These are phyloP conservation scores for Alviniconcha strummeri DNA, from an alignment of 2,888 invertebrate genomes.

Conservation along the genomic window DNA sequence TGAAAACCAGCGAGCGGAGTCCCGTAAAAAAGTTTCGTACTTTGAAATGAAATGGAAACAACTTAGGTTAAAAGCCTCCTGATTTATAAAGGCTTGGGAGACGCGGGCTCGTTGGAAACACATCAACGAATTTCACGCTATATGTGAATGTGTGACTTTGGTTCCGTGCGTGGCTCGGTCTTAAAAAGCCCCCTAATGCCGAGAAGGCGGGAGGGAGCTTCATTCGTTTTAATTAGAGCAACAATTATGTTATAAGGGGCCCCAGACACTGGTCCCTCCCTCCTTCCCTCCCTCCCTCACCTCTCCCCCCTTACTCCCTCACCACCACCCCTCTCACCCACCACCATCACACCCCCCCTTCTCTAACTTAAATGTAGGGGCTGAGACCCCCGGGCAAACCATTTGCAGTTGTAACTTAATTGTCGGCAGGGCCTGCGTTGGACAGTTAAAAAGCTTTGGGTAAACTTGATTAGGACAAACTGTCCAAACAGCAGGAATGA, in stretches of 20 bases:
- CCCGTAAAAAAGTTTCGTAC: background rate
- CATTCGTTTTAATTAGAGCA: conserved; percentile 32
- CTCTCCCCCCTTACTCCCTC: too few relatives aligned
- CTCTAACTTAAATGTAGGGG: conserved; percentile 14
- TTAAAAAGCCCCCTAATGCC: conserved; percentile 5
- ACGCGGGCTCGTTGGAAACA: background rate
- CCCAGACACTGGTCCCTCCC: too few relatives aligned
- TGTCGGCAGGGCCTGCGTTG: background rate
- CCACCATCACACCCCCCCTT: too few relatives aligned
- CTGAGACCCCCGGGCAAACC: background rate
- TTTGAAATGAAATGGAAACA: conserved; percentile 28
- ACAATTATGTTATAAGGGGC: conserved; percentile 17
- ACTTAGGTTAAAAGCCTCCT: conserved; percentile 26
- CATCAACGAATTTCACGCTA: conserved; percentile 18
- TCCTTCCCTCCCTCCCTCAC: too few relatives aligned
- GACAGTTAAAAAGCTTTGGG: conserved; percentile 33
- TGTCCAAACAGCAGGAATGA: conserved; percentile 16
- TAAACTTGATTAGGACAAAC: conserved; percentile 33
- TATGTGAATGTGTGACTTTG: conserved; percentile 13
- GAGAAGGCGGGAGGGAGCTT: conserved; percentile 9
- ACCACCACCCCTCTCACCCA: too few relatives aligned
- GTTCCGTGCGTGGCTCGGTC: too few relatives aligned
- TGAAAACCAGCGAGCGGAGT: background rate
- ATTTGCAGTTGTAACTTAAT: conserved; percentile 35
- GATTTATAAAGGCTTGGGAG: background rate